A percentile compares a stretch with the other conserved stretches of the same genome.
Conservation (phyloP, 2,113 vertebrate species). For the Solea senegalensis region DNA sequence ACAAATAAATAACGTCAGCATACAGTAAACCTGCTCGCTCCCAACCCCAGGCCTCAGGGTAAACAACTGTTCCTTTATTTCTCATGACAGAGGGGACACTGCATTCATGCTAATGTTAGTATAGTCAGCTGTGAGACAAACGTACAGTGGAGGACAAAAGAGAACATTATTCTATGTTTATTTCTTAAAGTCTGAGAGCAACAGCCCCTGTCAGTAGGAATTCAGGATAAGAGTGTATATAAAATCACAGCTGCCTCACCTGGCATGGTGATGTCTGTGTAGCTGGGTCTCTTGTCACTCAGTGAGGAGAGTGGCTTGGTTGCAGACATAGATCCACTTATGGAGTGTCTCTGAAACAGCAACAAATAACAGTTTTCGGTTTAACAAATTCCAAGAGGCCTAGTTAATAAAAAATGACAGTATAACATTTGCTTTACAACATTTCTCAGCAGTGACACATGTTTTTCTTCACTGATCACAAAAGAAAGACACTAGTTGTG, state of each 20-base stretch:
- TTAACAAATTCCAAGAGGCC: neutral
- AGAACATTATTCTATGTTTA: neutral
- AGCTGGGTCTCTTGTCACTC: slow-evolving; percentile 92
- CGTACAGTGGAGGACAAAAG: neutral
- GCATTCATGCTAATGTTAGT: neutral
- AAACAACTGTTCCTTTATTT: slow-evolving; percentile 1
- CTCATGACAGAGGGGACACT: slow-evolving; percentile 16
- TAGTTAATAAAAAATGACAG: neutral
- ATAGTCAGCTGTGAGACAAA: slow-evolving; percentile 1
- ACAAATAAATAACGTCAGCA: slow-evolving; percentile 12
- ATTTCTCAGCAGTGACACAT: neutral
- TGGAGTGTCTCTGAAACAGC: slow-evolving; percentile 91
- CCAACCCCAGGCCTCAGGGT: slow-evolving; percentile 6
- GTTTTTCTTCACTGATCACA: too few relatives aligned
- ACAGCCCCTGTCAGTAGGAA: neutral
- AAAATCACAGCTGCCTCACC: slow-evolving; percentile 72
- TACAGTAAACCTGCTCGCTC: slow-evolving; percentile 21
- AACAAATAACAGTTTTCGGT: neutral
- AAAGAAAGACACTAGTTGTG: too few relatives aligned
- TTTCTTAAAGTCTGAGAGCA: neutral
- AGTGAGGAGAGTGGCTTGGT: slow-evolving; percentile 88
- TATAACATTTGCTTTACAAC: neutral
- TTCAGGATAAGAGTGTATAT: neutral
- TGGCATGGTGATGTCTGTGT: slow-evolving; percentile 91
- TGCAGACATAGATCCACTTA: slow-evolving; percentile 87